A percentile compares a stretch with the other conserved stretches of the same genome.
Conservation (phyloP, 1,140 invertebrate species). For the Octopus bimaculoides region DNA sequence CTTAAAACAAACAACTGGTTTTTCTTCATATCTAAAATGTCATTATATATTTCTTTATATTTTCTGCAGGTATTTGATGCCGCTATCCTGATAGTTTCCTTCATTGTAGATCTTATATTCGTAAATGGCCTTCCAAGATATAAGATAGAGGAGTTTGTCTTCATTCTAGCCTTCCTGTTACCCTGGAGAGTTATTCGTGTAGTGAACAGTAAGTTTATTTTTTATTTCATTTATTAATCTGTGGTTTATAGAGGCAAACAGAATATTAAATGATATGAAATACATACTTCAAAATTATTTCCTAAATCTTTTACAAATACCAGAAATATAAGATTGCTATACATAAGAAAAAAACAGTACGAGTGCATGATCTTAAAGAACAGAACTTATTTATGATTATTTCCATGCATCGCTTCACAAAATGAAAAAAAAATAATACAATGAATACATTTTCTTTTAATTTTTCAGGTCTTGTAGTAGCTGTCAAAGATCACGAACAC, state of each 20-base stretch:
- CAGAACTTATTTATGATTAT: not conserved
- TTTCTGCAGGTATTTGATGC: slow-evolving; percentile 47
- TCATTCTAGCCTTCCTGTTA: slow-evolving; percentile 47
- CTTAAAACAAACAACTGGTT: not conserved
- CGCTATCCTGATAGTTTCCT: slow-evolving; percentile 41
- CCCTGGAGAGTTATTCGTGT: slow-evolving; percentile 52
- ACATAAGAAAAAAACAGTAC: too few relatives aligned
- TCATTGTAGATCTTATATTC: slow-evolving; percentile 48
- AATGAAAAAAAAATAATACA: not conserved
- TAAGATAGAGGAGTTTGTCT: slow-evolving; percentile 44
- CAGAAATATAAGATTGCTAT: too few relatives aligned
- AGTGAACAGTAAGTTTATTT: slow-evolving; percentile 47
- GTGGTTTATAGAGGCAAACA: not conserved
- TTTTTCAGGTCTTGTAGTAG: slow-evolving; percentile 44
- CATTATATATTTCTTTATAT: not conserved
- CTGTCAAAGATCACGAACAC: slow-evolving; percentile 49
- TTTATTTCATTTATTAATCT: not conserved
- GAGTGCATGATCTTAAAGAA: too few relatives aligned
- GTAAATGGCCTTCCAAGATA: slow-evolving; percentile 42
- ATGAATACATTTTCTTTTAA: not conserved
- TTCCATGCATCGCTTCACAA: not conserved
- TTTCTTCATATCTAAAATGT: too few relatives aligned
- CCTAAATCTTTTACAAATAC: too few relatives aligned
- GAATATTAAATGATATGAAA: not conserved
- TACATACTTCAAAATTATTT: too few relatives aligned